Conservation (phyloP, 1,140 invertebrate genomes). For the Onthophagus taurus region DNA sequence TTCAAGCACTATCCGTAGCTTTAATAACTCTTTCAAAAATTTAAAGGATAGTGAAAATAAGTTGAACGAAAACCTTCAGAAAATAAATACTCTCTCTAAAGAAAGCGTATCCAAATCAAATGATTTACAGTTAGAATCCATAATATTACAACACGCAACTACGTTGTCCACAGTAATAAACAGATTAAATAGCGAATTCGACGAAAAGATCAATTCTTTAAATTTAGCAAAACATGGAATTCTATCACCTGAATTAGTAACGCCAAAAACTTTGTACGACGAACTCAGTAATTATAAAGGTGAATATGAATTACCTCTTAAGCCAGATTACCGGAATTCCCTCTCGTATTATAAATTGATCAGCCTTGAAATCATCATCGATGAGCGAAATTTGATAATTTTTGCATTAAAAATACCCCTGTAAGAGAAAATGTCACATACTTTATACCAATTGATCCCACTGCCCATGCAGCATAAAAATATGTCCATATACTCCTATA, state of each 20-base stretch:
- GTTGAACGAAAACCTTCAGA: slow-evolving; percentile 1
- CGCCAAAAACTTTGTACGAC: background rate
- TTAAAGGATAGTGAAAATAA: slow-evolving; percentile 1
- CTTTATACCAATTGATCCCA: slow-evolving; percentile 6
- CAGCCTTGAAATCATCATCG: background rate
- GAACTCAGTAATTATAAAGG: background rate
- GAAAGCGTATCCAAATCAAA: background rate
- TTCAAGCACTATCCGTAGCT: slow-evolving; percentile 17
- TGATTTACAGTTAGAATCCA: background rate
- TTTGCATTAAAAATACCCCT: slow-evolving; percentile 5
- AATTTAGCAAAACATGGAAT: slow-evolving; percentile 1
- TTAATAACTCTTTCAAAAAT: slow-evolving; percentile 13
- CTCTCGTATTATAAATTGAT: slow-evolving; percentile 4
- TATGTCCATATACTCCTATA: slow-evolving; percentile 4
- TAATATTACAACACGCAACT: slow-evolving; percentile 6
- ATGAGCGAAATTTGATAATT: slow-evolving; percentile 1
- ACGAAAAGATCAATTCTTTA: slow-evolving; percentile 3
- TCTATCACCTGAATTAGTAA: background rate
- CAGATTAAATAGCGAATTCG: slow-evolving; percentile 3
- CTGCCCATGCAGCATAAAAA: background rate
- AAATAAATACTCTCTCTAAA: background rate
- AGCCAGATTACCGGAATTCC: background rate
- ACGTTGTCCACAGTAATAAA: background rate
- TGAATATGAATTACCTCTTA: background rate
- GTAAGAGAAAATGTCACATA: background rate